These are phyloP conservation scores for Stichopus horrens DNA, from an alignment of 53 echinoderm and acorn worm genomes.

Conservation along the genomic window DNA sequence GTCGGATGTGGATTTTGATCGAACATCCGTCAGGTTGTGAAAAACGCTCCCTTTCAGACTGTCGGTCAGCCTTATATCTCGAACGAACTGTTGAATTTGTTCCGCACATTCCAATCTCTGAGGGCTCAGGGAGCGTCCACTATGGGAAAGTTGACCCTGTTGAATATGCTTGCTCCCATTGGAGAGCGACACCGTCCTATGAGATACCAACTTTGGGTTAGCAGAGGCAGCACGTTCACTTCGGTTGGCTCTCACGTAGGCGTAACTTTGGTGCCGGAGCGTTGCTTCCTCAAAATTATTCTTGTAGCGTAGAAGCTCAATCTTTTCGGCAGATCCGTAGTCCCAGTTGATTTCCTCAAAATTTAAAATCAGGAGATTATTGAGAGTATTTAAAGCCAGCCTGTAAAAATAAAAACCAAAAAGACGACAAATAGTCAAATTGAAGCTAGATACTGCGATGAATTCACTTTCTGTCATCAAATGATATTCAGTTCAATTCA, in stretches of 20 bases:
- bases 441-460: no score
- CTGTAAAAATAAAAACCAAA: conserved; percentile 45
- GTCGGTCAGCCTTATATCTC: conserved; percentile 65
- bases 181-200: conserved; percentile 45
- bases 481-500: no score
- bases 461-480: no score
- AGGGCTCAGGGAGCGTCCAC: conserved; percentile 70
- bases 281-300: conserved; percentile 89
- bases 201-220: conserved; percentile 84
- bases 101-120: conserved; percentile 61
- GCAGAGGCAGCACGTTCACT: conserved; percentile 78
- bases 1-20: conserved; percentile 22
- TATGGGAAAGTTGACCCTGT: conserved; percentile 68
- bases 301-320: conserved; percentile 88
- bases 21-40: conserved; percentile 62
- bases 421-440: neutral
- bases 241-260: conserved; percentile 83
- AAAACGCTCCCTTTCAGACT: conserved; percentile 88
- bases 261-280: conserved; percentile 77
- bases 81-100: conserved; percentile 62
- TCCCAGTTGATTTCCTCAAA: conserved; percentile 98
- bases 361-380: conserved; percentile 86
- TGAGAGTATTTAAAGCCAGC: conserved; percentile 85
- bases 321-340: conserved; percentile 86
- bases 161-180: neutral